Conservation (phyloP, 2,888 invertebrate species). For the Torymus aiolomorphi region DNA sequence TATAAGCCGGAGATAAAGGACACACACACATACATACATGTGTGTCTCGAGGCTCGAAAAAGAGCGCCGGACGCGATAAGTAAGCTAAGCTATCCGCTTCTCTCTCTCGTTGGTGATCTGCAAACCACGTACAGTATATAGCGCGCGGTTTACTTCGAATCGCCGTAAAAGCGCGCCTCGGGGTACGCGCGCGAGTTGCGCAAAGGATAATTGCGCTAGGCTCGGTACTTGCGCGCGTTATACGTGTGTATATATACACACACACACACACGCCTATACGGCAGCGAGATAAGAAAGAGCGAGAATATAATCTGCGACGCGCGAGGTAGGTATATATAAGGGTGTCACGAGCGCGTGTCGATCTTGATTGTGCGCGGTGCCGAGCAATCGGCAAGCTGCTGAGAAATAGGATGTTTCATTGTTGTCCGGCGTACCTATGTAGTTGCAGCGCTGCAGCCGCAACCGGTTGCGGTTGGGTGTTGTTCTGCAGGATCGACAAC, state of each 20-base stretch:
- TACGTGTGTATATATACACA: too few relatives aligned
- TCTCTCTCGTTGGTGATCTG: slow-evolving; percentile 3
- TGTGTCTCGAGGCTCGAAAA: slow-evolving; percentile 37
- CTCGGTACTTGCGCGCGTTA: too few relatives aligned
- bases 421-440: background rate
- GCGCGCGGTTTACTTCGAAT: slow-evolving; percentile 52
- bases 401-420: slow-evolving; percentile 33
- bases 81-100: slow-evolving; percentile 29
- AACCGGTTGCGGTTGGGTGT: too few relatives aligned
- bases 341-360: slow-evolving; percentile 10
- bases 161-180: slow-evolving; percentile 31
- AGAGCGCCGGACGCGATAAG: slow-evolving; percentile 34
- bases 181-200: slow-evolving; percentile 24
- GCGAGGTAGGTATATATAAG: background rate
- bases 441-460: too few relatives aligned
- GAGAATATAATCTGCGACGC: background rate
- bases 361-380: slow-evolving; percentile 26
- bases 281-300: slow-evolving; percentile 9
- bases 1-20: too few relatives aligned
- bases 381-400: too few relatives aligned
- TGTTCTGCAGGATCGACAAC: too few relatives aligned
- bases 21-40: background rate
- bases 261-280: background rate
- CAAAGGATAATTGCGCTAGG: slow-evolving; percentile 43
- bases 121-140: background rate